These are phyloP conservation scores for Lepidostoma basale DNA, from an alignment of 1,140 invertebrate species.

Conservation along the genomic window DNA sequence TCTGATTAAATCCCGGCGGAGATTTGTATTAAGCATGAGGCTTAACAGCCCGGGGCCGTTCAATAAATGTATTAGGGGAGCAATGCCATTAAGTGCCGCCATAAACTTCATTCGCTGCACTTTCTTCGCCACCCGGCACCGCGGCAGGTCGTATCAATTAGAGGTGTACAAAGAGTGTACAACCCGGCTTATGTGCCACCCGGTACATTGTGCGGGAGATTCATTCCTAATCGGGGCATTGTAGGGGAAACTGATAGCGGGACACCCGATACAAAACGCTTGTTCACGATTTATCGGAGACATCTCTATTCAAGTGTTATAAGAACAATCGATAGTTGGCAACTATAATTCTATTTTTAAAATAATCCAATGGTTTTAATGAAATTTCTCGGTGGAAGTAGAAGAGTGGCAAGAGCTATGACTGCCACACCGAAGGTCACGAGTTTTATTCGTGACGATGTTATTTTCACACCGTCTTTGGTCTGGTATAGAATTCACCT, in stretches of 20 bases:
- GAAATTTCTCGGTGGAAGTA: too few relatives aligned
- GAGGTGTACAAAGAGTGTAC: slow-evolving; percentile 15
- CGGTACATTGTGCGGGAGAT: slow-evolving; percentile 3
- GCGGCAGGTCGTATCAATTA: slow-evolving; percentile 30
- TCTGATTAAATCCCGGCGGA: slow-evolving; percentile 8
- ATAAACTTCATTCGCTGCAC: slow-evolving; percentile 30
- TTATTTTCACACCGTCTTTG: too few relatives aligned
- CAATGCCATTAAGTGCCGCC: slow-evolving; percentile 26
- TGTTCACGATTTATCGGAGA: too few relatives aligned
- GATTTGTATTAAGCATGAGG: slow-evolving; percentile 11
- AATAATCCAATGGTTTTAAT: too few relatives aligned
- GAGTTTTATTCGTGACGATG: too few relatives aligned
- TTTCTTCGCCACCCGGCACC: background rate
- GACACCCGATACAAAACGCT: too few relatives aligned
- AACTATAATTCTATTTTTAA: too few relatives aligned
- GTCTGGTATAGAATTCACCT: too few relatives aligned
- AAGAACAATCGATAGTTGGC: too few relatives aligned
- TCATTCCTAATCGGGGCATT: background rate
- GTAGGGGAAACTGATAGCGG: background rate
- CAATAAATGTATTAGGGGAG: slow-evolving; percentile 25
- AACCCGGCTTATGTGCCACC: slow-evolving; percentile 2
- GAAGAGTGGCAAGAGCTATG: too few relatives aligned
- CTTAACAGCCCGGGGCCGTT: background rate
- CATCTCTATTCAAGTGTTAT: too few relatives aligned
- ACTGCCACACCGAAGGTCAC: too few relatives aligned